A percentile compares a stretch with the other conserved stretches of the same genome.
phyloP scores from a whole-genome alignment of 1,140 invertebrate genomes.

The Drosophila quadrilineata region DNA sequence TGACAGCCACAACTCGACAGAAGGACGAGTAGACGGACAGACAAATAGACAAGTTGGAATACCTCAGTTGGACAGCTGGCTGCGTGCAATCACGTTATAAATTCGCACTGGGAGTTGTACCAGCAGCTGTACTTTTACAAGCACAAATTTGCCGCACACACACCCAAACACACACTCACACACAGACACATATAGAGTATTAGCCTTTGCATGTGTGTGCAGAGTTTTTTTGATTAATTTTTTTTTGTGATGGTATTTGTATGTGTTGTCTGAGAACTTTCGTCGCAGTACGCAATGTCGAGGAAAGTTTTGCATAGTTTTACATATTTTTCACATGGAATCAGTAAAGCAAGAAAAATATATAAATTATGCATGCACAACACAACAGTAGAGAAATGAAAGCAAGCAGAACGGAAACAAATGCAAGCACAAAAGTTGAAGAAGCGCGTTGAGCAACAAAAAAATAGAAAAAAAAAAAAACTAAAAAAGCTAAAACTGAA shows the following conservation, averaged over 20 bases:
- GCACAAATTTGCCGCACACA: constrained; percentile 11
- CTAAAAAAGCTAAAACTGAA: constrained; percentile 22
- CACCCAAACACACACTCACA: constrained; percentile 1
- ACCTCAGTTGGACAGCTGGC: constrained; percentile 18
- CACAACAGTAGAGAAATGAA: constrained; percentile 50
- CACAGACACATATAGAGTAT: constrained; percentile 1
- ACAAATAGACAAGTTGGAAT: not conserved
- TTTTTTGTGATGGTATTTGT: constrained; percentile 22
- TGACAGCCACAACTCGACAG: constrained; percentile 49
- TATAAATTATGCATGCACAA: constrained; percentile 77
- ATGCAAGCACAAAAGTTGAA: constrained; percentile 33
- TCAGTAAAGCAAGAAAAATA: constrained; percentile 59
- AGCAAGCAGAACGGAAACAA: constrained; percentile 31
- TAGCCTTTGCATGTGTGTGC: not conserved
- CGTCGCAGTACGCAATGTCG: constrained; percentile 20
- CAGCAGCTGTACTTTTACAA: constrained; percentile 64
- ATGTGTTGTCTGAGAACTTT: constrained; percentile 13
- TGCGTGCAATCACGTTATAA: constrained; percentile 63
- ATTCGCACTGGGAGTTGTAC: constrained; percentile 63
- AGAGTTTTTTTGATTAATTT: constrained; percentile 59
- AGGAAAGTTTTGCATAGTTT: constrained; percentile 74
- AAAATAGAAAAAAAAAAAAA: constrained; percentile 27
- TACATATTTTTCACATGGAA: constrained; percentile 53
- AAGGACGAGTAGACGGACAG: no score
- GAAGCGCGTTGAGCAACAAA: constrained; percentile 15